Evolutionary conservation across 1,140 invertebrate genomes (phyloP).

Genomic region (Plectus sambesii): DNA sequence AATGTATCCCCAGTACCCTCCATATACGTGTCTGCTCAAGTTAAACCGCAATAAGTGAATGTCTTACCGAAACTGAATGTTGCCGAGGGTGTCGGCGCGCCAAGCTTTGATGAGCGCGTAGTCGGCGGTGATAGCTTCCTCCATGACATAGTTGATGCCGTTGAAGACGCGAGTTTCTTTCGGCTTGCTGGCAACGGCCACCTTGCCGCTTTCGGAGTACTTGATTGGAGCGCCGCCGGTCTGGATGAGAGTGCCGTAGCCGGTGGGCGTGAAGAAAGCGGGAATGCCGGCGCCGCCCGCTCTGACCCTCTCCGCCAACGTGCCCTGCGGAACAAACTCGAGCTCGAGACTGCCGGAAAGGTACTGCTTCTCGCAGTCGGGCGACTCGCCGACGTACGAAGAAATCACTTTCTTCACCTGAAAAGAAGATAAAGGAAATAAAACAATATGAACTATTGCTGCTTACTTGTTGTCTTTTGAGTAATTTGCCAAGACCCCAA

Average conservation of each 20-base stretch:
- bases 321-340: not conserved
- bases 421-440: not conserved
- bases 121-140: not conserved
- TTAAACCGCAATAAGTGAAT: not conserved
- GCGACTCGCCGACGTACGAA: not conserved
- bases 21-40: too few species aligned
- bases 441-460: not conserved
- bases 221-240: not conserved
- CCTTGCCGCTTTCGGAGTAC: not conserved
- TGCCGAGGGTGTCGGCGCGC: slow-evolving; percentile 2
- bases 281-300: not conserved
- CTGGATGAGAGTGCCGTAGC: not conserved
- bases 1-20: not conserved
- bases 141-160: slow-evolving; percentile 38
- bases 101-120: slow-evolving; percentile 5
- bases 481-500: not conserved
- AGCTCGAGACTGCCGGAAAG: not conserved
- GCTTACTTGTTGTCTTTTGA: not conserved
- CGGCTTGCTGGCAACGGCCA: not conserved
- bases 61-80: not conserved
- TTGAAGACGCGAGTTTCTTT: slow-evolving; percentile 39
- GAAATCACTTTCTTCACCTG: not conserved
- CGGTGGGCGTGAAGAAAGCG: not conserved
- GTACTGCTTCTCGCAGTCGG: not conserved
- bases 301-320: not conserved